Conservation (phyloP, 2,888 invertebrate species). For the Xestia ashworthii region DNA sequence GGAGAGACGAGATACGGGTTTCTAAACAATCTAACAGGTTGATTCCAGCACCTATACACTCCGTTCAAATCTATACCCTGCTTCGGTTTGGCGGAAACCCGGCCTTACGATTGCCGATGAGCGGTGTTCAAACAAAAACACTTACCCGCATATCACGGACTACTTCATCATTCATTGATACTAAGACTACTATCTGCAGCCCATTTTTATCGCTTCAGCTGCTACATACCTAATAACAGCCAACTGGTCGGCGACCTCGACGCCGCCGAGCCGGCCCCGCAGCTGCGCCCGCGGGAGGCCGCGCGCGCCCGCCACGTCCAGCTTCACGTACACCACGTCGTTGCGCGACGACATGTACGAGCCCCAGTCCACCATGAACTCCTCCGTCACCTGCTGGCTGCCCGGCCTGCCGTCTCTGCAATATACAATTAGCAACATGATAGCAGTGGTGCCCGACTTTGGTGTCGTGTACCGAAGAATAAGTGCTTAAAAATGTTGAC, state of each 20-base stretch:
- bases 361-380: slow-evolving; percentile 97
- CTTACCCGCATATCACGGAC: neutral
- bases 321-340: slow-evolving; percentile 96
- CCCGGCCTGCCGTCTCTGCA: slow-evolving; percentile 97
- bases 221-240: slow-evolving; percentile 93
- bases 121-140: neutral
- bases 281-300: slow-evolving; percentile 95
- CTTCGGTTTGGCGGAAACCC: neutral
- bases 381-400: slow-evolving; percentile 96
- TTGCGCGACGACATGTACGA: slow-evolving; percentile 97
- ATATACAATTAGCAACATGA: neutral
- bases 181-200: neutral
- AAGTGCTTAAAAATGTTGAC: neutral
- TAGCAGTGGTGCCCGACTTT: neutral
- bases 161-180: too few relatives aligned
- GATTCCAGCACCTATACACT: neutral
- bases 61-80: too few relatives aligned
- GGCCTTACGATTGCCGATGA: neutral
- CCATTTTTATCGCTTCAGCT: neutral
- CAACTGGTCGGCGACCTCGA: slow-evolving; percentile 98
- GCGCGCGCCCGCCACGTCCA: slow-evolving; percentile 97
- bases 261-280: slow-evolving; percentile 95
- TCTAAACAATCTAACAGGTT: too few relatives aligned
- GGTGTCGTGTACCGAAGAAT: neutral
- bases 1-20: neutral